Conservation (phyloP, 2,888 invertebrate species). For the Caenorhabditis macrosperma region DNA sequence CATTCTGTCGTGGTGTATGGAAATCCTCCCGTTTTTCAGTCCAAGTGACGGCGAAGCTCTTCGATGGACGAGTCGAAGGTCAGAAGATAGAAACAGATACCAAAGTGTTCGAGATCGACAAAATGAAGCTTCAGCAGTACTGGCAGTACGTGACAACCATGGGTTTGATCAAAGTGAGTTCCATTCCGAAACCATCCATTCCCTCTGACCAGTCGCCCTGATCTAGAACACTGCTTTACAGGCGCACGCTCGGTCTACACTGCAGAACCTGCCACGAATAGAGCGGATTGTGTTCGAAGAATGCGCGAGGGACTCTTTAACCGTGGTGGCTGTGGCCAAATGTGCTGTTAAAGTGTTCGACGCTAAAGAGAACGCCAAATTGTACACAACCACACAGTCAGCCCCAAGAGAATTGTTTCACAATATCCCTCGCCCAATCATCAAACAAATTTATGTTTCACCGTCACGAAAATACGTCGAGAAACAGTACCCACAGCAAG, state of each 20-base stretch:
- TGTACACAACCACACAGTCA: constrained; percentile 21
- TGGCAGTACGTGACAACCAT: constrained; percentile 70
- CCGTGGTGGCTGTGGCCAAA: constrained; percentile 68
- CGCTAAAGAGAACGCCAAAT: constrained; percentile 38
- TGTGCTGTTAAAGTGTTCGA: constrained; percentile 68
- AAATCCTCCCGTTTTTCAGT: constrained; percentile 1
- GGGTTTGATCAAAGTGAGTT: constrained; percentile 67
- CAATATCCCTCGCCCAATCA: constrained; percentile 14
- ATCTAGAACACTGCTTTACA: constrained; percentile 26
- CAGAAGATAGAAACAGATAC: constrained; percentile 50
- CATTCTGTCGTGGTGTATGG: background rate
- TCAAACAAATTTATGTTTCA: constrained; percentile 50
- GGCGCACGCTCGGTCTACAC: constrained; percentile 63
- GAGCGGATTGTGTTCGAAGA: constrained; percentile 72
- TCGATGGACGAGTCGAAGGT: constrained; percentile 41
- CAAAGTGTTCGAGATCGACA: constrained; percentile 65
- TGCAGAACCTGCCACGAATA: constrained; percentile 58
- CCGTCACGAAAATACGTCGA: constrained; percentile 40
- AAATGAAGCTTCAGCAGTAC: constrained; percentile 65
- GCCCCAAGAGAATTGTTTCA: constrained; percentile 15
- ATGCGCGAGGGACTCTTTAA: constrained; percentile 68
- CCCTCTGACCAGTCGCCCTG: background rate
- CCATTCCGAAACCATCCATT: background rate
- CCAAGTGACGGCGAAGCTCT: constrained; percentile 33
- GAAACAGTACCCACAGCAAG: constrained; percentile 5